Evolutionary conservation across 2,888 invertebrate species (phyloP).

Genomic region (Coelopa pilipes): DNA sequence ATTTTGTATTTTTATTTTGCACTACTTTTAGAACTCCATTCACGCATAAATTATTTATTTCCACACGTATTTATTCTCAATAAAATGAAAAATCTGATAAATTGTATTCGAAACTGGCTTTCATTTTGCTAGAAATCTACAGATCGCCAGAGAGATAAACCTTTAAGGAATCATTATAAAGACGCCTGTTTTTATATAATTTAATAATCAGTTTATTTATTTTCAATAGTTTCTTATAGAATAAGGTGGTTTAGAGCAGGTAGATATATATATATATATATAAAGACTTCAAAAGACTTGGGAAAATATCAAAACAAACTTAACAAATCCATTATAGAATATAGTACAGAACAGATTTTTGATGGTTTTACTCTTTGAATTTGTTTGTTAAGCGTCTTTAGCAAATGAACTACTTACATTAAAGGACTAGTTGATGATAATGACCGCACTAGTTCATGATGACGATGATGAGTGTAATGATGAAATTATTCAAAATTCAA

Average conservation of each 20-base stretch:
- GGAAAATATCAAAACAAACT: no score
- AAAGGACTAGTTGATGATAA: neutral
- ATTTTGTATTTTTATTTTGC: slow-evolving; percentile 26
- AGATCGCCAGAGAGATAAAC: neutral
- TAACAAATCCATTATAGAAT: no score
- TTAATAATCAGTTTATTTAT: slow-evolving; percentile 39
- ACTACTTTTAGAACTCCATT: slow-evolving; percentile 40
- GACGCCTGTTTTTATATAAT: neutral
- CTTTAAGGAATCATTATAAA: neutral
- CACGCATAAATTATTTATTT: slow-evolving; percentile 41
- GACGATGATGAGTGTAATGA: neutral
- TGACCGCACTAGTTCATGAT: neutral
- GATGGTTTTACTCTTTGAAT: no score
- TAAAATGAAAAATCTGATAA: slow-evolving; percentile 40
- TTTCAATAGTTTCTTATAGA: slow-evolving; percentile 52
- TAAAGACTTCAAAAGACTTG: slow-evolving; percentile 20
- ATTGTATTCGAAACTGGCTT: neutral
- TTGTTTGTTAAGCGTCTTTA: no score
- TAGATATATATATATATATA: slow-evolving; percentile 57
- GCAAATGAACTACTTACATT: neutral
- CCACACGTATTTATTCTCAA: slow-evolving; percentile 48
- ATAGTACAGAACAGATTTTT: no score
- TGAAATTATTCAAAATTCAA: neutral
- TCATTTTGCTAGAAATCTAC: neutral
- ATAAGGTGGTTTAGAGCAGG: slow-evolving; percentile 62